Conservation (phyloP, 2,888 invertebrate genomes). For the Caenorhabditis panamensis region DNA sequence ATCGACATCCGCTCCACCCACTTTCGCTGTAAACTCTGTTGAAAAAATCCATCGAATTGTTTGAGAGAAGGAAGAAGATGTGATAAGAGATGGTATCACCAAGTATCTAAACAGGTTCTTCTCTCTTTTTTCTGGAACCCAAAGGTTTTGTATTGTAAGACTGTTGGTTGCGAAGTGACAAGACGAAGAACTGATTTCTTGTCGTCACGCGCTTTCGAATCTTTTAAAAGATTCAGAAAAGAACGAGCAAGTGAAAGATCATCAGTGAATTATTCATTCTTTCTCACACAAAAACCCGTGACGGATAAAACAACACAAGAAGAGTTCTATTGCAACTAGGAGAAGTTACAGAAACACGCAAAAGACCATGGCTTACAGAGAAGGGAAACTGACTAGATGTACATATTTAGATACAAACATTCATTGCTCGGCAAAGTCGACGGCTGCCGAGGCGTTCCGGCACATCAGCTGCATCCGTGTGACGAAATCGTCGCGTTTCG, state of each 20-base stretch:
- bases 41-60: constrained; percentile 23
- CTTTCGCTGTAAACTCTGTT: constrained; percentile 38
- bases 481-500: constrained; percentile 70
- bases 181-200: constrained; percentile 13
- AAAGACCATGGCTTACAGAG: neutral
- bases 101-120: constrained; percentile 16
- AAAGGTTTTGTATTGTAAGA: constrained; percentile 10
- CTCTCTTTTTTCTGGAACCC: constrained; percentile 3
- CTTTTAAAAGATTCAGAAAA: neutral
- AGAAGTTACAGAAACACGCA: constrained; percentile 18
- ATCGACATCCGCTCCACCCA: constrained; percentile 16
- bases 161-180: neutral
- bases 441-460: constrained; percentile 53
- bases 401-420: neutral
- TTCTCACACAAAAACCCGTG: constrained; percentile 9
- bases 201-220: constrained; percentile 2
- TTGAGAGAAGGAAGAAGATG: constrained; percentile 15
- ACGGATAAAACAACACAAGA: neutral
- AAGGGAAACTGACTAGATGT: neutral
- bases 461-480: constrained; percentile 64
- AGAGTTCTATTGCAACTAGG: neutral
- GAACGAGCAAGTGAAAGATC: neutral
- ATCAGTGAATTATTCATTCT: neutral
- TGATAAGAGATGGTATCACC: constrained; percentile 13
- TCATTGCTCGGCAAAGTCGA: constrained; percentile 47